Evolutionary conservation across 2,797 vertebrate species (phyloP), one percentile per base, ranked within the genome.

Genomic region (Loriculus beryllinus): DNA sequence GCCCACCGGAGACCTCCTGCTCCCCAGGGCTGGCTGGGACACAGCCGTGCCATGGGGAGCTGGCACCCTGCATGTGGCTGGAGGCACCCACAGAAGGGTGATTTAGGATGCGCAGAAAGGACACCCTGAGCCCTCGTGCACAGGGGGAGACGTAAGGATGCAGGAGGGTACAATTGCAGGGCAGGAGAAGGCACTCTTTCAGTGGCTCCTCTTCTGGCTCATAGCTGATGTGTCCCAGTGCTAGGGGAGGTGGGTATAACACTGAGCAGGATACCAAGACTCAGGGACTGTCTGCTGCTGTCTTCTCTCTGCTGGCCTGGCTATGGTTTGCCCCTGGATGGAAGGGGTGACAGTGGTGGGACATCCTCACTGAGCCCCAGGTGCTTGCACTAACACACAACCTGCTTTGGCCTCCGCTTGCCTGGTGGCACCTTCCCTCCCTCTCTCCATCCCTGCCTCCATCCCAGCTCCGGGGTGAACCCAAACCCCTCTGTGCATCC

Each of bases 401-500:
- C 42, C 45, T 90, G 96, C 96, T 96, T 94, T 93, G 89, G 95
- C 96, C 87, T 93, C 69, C 3, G 90, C 96, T 96, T 94, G 77
- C 77, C 5, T 37, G 70, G 80, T 91, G 80, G 93, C 87, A 91
- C 79, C 14, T 77, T 65, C 45, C 47, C 7, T 18, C 19, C 17
- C 16, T 43, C 29, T 68, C 8, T 65, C 40, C 65, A 20, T 42
- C 45, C 40, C 14, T 57, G 39, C 49, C 40, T 42, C 20, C 23
- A 52, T 20, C n/a, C 7, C n/a, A 48, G 25, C 52, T 54, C 0
- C 0, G 47, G 74, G 43, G 29, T 48, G 33, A 94, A 10, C 13
- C 45, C 54, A 33, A 68, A n/a, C 26, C 51, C 48, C n/a, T 91
- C 72, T 88, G 69, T 90, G 63, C 88, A 81, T 54, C 89, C 64